phyloP scores from a whole-genome alignment of 2,797 vertebrate genomes.

The Enteromius radiatus region DNA sequence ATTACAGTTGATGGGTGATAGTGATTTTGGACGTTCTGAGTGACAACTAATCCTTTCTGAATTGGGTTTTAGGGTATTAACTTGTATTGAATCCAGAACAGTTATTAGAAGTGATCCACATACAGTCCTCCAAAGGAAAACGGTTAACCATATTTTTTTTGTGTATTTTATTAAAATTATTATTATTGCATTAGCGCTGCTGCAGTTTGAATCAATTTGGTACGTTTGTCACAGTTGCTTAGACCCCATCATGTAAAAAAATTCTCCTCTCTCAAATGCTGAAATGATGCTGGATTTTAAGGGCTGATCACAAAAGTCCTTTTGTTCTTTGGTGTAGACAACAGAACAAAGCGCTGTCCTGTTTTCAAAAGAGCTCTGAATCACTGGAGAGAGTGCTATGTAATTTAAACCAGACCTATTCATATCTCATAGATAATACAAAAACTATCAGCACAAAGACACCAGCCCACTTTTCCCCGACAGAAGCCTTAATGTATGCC shows the following conservation, averaged over 20 bases:
- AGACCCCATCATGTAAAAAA: constrained; percentile 5
- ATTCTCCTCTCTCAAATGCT: constrained; percentile 28
- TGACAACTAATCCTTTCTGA: not conserved
- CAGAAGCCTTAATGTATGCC: constrained; percentile 33
- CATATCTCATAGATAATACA: constrained; percentile 45
- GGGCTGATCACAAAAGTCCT: constrained; percentile 19
- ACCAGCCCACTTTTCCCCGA: constrained; percentile 14
- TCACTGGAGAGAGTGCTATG: constrained; percentile 39
- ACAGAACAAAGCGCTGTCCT: constrained; percentile 25
- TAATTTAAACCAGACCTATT: constrained; percentile 54
- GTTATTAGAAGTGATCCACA: not conserved
- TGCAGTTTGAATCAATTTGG: constrained; percentile 29
- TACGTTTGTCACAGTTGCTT: constrained; percentile 28
- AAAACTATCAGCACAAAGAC: constrained; percentile 43
- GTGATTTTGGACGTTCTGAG: not conserved
- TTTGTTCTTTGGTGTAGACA: constrained; percentile 47
- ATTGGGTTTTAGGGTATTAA: not conserved
- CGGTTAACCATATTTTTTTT: not conserved
- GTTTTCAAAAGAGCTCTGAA: constrained; percentile 50
- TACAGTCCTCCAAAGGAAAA: not conserved
- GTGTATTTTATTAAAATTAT: not conserved
- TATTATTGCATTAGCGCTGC: not conserved
- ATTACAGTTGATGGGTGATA: not conserved
- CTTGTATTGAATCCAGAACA: not conserved
- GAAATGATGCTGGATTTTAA: constrained; percentile 37